Base-by-base conservation (phyloP, 2,888 invertebrate species). In the Mechanitis mazaeus region DNA sequence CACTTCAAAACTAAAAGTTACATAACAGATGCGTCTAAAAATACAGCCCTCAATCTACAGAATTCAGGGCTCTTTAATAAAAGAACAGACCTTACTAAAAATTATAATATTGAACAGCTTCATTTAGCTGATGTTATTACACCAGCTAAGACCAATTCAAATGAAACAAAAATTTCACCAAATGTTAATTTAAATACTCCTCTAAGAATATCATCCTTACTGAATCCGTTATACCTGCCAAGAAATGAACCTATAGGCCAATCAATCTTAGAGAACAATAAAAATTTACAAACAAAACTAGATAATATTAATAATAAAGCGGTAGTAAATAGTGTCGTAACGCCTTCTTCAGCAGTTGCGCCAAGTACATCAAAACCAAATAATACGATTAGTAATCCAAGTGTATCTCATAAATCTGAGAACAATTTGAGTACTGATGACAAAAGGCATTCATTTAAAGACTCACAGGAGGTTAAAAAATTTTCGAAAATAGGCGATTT, bases 141-240 rank as follows among this genome's bases (percentile, higher is more conserved):
- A 45, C 42, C 61, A 50, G 50, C 9, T 31, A 50, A 50, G 7
- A 31, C 31, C 9, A 28, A 31, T 31, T 31, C 31, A 31, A 50
- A 50, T 9, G 50, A 50, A 2, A 50, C 50, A 6, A 31, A 50
- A 50, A 11, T 31, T 3, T 5, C 31, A 31, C 11, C 50, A 31
- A 31, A 31, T 50, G 9, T 63, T 60, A 64, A 70, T 64, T 68
- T 78, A 54, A 73, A 82, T 61, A 81, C 75, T 3, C 87, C 88
- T 6, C 70, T 87, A 67, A 86, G 78, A 75, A 83, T 88, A 73
- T 88, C 88, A 9, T 82, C 87, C 2, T 71, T 88, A 54, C 71
- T 88, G 58, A 71, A 72, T 60, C 71, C 73, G 12, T 53, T 68
- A 42, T 70, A 70, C 69, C 68, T 47, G 74, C 80, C 69, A 73